Evolutionary conservation across 2,888 invertebrate genomes (phyloP).

Genomic region (Clusia tigrina): DNA sequence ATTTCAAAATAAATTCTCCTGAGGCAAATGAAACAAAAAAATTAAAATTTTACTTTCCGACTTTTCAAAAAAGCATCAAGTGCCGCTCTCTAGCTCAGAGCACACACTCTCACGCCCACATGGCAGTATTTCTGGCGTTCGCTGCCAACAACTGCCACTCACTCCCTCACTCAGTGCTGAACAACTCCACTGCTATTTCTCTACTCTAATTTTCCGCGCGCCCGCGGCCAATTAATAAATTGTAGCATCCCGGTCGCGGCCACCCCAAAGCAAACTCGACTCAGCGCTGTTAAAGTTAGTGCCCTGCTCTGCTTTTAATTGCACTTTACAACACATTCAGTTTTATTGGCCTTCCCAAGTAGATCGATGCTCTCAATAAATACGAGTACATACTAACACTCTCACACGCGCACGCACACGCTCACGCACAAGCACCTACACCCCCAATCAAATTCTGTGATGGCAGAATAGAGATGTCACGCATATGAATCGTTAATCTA

Average conservation of each 20-base stretch:
- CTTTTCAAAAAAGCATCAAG: not conserved
- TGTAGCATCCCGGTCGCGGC: not conserved
- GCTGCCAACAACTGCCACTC: not conserved
- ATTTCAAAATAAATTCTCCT: no score
- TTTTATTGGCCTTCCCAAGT: slow-evolving; percentile 3
- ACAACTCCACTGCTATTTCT: not conserved
- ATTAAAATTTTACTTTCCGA: not conserved
- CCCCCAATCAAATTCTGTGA: no score
- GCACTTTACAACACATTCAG: not conserved
- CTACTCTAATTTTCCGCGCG: not conserved
- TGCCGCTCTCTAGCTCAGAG: no score
- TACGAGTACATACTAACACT: no score
- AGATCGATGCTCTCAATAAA: slow-evolving; percentile 1
- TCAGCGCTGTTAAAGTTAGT: not conserved
- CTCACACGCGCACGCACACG: no score
- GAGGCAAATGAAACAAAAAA: no score
- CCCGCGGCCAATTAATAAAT: slow-evolving; percentile 1
- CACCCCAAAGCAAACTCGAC: not conserved
- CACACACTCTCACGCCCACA: no score
- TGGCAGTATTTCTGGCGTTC: not conserved
- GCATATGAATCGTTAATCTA: no score
- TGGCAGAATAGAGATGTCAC: no score
- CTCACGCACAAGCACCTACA: no score
- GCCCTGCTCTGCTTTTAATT: not conserved
- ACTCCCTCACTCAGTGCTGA: no score